A percentile compares a stretch with the other conserved stretches of the same genome.
These are phyloP conservation scores for Coracias cyanogaster DNA, from an alignment of 2,797 vertebrate genomes.

Conservation along the genomic window DNA sequence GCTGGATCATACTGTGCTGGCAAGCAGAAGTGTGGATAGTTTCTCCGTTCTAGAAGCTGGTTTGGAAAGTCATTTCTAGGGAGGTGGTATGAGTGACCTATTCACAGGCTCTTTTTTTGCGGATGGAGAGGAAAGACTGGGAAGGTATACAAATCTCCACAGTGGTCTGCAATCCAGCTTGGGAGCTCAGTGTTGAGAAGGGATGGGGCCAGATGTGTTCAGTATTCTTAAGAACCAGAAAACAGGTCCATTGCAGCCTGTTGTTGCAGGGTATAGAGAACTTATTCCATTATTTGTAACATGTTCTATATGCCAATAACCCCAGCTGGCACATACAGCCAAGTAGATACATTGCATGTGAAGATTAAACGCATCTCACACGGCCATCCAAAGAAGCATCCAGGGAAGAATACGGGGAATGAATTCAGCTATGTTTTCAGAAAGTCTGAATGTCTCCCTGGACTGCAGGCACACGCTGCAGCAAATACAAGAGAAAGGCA, in stretches of 20 bases:
- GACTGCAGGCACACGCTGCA: constrained; percentile 71
- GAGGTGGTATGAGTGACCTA: constrained; percentile 18
- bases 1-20: constrained; percentile 59
- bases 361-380: constrained; percentile 44
- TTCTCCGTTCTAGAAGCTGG: constrained; percentile 67
- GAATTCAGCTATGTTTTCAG: constrained; percentile 62
- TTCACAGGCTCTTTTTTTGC: constrained; percentile 20
- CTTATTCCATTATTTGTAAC: constrained; percentile 75
- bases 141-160: constrained; percentile 41
- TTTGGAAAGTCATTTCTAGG: constrained; percentile 38
- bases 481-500: constrained; percentile 70
- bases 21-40: background rate
- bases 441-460: constrained; percentile 72
- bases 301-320: constrained; percentile 60
- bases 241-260: constrained; percentile 75
- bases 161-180: constrained; percentile 71
- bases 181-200: constrained; percentile 55
- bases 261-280: constrained; percentile 74
- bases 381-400: constrained; percentile 71
- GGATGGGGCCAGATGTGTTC: constrained; percentile 68
- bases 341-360: background rate
- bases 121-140: constrained; percentile 15
- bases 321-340: constrained; percentile 49
- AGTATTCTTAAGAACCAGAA: constrained; percentile 73
- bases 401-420: constrained; percentile 62